Evolutionary conservation across 2,797 vertebrate species (phyloP).

Genomic region (Notolepis coatsorum): DNA sequence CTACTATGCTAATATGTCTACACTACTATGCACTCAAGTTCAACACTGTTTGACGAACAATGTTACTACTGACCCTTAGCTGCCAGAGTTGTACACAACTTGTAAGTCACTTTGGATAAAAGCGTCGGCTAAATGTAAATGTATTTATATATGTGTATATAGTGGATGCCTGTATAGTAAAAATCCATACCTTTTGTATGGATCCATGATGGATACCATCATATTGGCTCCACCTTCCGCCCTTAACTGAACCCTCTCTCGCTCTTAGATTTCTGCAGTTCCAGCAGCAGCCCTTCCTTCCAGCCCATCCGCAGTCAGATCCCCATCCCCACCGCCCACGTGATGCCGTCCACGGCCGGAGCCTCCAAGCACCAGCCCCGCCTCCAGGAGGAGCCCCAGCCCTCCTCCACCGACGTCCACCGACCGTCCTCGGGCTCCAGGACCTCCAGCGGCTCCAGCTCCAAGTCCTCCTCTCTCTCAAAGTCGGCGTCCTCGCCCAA

Average conservation of each 20-base stretch:
- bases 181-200: too few relatives aligned
- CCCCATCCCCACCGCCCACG: slow-evolving; percentile 96
- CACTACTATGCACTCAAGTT: too few relatives aligned
- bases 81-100: too few relatives aligned
- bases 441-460: slow-evolving; percentile 74
- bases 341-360: slow-evolving; percentile 95
- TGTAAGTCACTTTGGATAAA: too few relatives aligned
- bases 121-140: too few relatives aligned
- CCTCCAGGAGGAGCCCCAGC: slow-evolving; percentile 68
- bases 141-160: too few relatives aligned
- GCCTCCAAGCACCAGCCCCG: slow-evolving; percentile 83
- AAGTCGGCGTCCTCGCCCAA: slow-evolving; percentile 85
- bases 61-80: too few relatives aligned
- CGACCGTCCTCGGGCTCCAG: slow-evolving; percentile 76
- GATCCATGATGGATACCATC: too few relatives aligned
- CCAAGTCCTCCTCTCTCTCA: slow-evolving; percentile 79
- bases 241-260: not conserved
- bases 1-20: too few relatives aligned
- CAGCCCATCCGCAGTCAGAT: slow-evolving; percentile 95
- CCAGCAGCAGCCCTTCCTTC: slow-evolving; percentile 90
- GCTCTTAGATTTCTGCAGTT: slow-evolving; percentile 87
- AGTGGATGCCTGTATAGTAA: too few relatives aligned
- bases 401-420: slow-evolving; percentile 63
- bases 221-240: too few relatives aligned
- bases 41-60: too few relatives aligned